These are phyloP conservation scores for Dryoscopus gambensis DNA, from an alignment of 2,113 vertebrate genomes.

Conservation along the genomic window DNA sequence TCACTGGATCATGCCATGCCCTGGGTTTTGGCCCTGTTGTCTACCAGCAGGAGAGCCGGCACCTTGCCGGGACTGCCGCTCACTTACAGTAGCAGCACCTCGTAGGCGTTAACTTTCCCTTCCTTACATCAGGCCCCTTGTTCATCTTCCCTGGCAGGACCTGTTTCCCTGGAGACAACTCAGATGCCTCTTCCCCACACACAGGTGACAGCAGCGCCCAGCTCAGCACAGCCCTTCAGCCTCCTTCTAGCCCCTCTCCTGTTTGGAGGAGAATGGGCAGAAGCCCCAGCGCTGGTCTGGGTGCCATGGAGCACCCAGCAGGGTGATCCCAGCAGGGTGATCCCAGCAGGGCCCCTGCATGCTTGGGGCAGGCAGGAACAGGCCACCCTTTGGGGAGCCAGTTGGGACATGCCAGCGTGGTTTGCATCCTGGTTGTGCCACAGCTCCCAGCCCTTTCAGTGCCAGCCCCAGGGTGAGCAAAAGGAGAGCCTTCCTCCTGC, in stretches of 20 bases:
- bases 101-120: neutral
- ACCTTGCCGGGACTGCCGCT: rapidly evolving
- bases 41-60: neutral
- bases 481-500: neutral
- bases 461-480: neutral
- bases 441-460: rapidly evolving
- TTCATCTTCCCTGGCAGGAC: neutral
- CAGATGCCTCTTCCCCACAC: neutral
- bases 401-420: rapidly evolving
- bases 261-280: neutral
- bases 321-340: neutral
- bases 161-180: neutral
- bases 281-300: rapidly evolving
- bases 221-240: neutral
- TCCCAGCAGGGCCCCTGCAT: rapidly evolving
- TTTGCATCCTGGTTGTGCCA: neutral
- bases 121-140: neutral
- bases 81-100: rapidly evolving
- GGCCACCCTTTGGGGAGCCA: rapidly evolving
- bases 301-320: neutral
- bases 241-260: neutral
- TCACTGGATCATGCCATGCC: neutral
- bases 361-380: neutral
- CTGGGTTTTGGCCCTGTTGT: neutral
- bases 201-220: neutral